Base-by-base conservation (phyloP, 1,140 invertebrate species). In the Epicauta chinensis region DNA sequence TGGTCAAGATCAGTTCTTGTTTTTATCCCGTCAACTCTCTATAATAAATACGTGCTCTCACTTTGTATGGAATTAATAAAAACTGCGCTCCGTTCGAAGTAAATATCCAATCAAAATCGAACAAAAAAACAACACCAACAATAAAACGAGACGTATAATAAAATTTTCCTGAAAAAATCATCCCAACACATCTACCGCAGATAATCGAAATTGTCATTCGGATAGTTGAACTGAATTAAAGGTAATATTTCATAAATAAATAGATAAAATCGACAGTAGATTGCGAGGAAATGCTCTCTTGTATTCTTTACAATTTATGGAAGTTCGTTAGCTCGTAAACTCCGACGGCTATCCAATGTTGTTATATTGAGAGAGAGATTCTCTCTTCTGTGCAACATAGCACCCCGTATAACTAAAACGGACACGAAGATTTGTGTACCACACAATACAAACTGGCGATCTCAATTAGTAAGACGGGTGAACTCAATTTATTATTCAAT, bases 371-470 rank as follows among this genome's bases (percentile, higher is more conserved):
- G 23, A 23, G n/a, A n/a, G n/a, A n/a, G n/a, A n/a, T n/a, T n/a
- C n/a, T n/a, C n/a, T n/a, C n/a, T n/a, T n/a, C 23, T 53, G 50
- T 57, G 54, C 55, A 57, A 55, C 54, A 58, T 62, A 55, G 60
- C 60, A 62, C 60, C 60, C 60, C 58, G 60, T 62, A 23, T 23
- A 62, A 62, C 60, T 59, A 62, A 57, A 23, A 47, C 53, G 58
- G 44, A 43, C 49, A 23, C 16, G 46, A 51, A 39, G 49, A 56
- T 56, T 56, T 56, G 54, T 56, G 23, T 23, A 23, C 23, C 39
- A 37, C 43, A 47, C 48, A 56, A 51, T 56, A 47, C 48, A 40
- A 16, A 49, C 46, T 15, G 34, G 48, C 54, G 49, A 48, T 56
- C 54, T 56, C 54, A 56, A 56, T 56, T 56, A 56, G 46, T 32